Base-by-base conservation (phyloP, 2,113 vertebrate species). In the Notechis scutatus region DNA sequence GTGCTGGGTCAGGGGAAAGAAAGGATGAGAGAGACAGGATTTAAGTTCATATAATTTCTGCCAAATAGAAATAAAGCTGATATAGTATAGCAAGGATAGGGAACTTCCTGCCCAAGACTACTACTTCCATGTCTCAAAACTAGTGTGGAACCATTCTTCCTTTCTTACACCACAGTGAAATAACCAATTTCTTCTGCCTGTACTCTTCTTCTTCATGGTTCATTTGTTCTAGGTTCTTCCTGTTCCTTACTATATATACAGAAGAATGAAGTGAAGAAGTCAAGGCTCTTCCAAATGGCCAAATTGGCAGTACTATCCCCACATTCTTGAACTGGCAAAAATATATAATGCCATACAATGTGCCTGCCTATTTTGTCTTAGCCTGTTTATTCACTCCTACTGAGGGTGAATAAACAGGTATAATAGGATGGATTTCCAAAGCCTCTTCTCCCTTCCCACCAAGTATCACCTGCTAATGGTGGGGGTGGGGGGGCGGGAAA, bases 1-100 rank as follows among this genome's bases (percentile, higher is more conserved):
- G 89, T 69, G 89, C 97, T 97, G 87, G 23, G 88, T 5, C 90
- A 88, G 52, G 24, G 0, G 85, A 26, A 50, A 92, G 24, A 45
- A 26, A 61, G 10, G 9, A 23, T 15, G 34, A 52, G 14, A 93
- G n/a, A 92, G 5, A 14, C 52, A 61, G 42, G 39, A 85, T 7
- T 21, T 8, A 0, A 90, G 39, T 34, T 34, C 14, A 55, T 26
- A 42, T 0, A n/a, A 21, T 34, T 88, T 23, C 29, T 88, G 52
- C 47, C 21, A 56, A 18, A 88, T 56, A 55, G n/a, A 18, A n/a
- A 23, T 39, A 56, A 88, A 56, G 54, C 29, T 52, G 21, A 26
- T 47, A 86, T 85, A 85, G 20, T 42, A 85, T 29, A 20, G 34
- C n/a, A 85, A 64, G 59, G 2, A 64, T 12, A 64, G 26, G 10